Base-by-base conservation (phyloP, 2,888 invertebrate species). In the Serrognathus titanus region DNA sequence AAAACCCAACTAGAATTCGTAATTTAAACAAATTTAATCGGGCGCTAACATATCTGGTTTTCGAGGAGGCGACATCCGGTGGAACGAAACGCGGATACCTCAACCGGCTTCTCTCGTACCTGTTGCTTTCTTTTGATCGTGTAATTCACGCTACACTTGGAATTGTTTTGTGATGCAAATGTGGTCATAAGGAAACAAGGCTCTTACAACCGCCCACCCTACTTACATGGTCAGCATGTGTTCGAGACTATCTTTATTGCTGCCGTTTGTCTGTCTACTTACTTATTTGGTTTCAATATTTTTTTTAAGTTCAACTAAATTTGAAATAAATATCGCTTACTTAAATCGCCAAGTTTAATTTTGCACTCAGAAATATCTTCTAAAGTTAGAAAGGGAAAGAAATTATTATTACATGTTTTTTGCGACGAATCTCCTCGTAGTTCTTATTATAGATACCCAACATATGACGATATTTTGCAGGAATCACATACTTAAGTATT, bases 161-260 rank as follows among this genome's bases (percentile, higher is more conserved):
- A 63, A 61, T 69, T 65, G 69, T 69, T 69, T 66, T 66, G 69
- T 66, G 69, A 71, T 71, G 71, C 71, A 71, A 71, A 71, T 71
- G 64, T 60, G 59, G 57, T 67, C 65, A 69, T 71, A 71, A 71
- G 70, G 70, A 69, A 70, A 70, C 67, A 63, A 59, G 64, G 66
- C 66, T 65, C 65, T 69, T 67, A 68, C 67, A 66, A 63, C 68
- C 71, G 70, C 71, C 71, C 67, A 71, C 71, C 55, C 62, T 62
- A 67, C 68, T 60, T 69, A 69, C 70, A 68, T 66, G 68, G 66
- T 57, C 62, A 62, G 65, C 65, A 63, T 59, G 62, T 64, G 64
- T 67, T 60, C 59, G 60, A 65, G 65, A 64, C 65, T 66, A 67
- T 69, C 66, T 69, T 67, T 67, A 68, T 66, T 64, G 52, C 58